Evolutionary conservation across 2,888 invertebrate genomes (phyloP).

Genomic region (Pammene aurita): DNA sequence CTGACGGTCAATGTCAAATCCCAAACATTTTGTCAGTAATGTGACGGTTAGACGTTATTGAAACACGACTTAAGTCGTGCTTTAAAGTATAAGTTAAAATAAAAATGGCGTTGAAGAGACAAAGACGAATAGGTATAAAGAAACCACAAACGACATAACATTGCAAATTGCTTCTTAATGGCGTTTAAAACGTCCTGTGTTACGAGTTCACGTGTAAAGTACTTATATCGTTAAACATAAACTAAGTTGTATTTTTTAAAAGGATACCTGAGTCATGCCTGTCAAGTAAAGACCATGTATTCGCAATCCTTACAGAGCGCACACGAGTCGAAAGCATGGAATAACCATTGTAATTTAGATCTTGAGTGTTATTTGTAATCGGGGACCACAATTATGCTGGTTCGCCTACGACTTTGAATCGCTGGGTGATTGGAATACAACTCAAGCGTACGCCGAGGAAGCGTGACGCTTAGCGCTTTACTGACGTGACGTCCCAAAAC

Average conservation of each 20-base stretch:
- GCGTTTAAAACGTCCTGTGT: constrained; percentile 3
- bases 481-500: constrained; percentile 44
- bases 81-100: no score
- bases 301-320: not conserved
- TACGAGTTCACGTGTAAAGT: not conserved
- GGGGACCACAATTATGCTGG: not conserved
- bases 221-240: not conserved
- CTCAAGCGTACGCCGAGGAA: constrained; percentile 12
- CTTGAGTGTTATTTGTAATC: not conserved
- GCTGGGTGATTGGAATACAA: not conserved
- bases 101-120: no score
- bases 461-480: constrained; percentile 30
- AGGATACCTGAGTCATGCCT: constrained; percentile 8
- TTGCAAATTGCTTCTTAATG: constrained; percentile 12
- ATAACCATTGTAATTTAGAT: not conserved
- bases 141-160: constrained; percentile 4
- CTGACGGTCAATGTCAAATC: no score
- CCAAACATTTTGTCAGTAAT: no score
- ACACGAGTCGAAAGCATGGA: not conserved
- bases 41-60: no score
- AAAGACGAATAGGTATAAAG: not conserved
- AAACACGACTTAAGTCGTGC: no score
- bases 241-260: constrained; percentile 1
- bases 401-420: not conserved
- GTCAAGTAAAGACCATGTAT: not conserved